A percentile compares a stretch with the other conserved stretches of the same genome.
Evolutionary conservation across 64 coral and sea anemone genomes (phyloP).

Genomic region (Cladopsammia gracilis): DNA sequence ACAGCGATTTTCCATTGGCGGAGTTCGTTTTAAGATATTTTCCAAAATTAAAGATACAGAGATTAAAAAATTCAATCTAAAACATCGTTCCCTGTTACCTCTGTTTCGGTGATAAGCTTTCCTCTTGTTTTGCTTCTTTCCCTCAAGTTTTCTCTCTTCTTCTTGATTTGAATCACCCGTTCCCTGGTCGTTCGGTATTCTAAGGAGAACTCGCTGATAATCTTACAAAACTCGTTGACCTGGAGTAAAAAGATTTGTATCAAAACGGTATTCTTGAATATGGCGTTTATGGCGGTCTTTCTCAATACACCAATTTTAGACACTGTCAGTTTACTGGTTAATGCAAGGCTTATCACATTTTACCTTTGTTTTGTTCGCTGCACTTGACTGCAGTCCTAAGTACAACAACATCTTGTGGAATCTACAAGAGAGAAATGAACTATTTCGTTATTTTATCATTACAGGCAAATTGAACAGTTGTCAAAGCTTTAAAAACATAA

Average conservation of each 20-base stretch:
- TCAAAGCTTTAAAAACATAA: not conserved
- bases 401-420: slow-evolving; percentile 97
- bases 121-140: slow-evolving; percentile 94
- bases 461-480: not conserved
- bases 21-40: not conserved
- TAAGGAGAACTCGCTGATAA: slow-evolving; percentile 98
- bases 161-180: slow-evolving; percentile 89
- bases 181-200: slow-evolving; percentile 95
- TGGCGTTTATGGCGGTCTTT: not conserved
- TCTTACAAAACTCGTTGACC: slow-evolving; percentile 99
- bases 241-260: slow-evolving; percentile 7
- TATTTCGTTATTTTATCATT: not conserved
- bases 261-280: not conserved
- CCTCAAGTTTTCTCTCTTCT: slow-evolving; percentile 92
- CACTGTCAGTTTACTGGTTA: too few species aligned
- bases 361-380: slow-evolving; percentile 96
- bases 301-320: too few species aligned
- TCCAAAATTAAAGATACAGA: too few species aligned
- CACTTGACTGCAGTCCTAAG: slow-evolving; percentile 85
- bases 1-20: too few species aligned
- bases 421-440: slow-evolving; percentile 56
- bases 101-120: slow-evolving; percentile 94
- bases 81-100: not conserved
- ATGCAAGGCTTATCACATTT: not conserved
- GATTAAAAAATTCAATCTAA: not conserved